Evolutionary conservation across 1,140 invertebrate genomes (phyloP).

Genomic region (Papilio machaon): DNA sequence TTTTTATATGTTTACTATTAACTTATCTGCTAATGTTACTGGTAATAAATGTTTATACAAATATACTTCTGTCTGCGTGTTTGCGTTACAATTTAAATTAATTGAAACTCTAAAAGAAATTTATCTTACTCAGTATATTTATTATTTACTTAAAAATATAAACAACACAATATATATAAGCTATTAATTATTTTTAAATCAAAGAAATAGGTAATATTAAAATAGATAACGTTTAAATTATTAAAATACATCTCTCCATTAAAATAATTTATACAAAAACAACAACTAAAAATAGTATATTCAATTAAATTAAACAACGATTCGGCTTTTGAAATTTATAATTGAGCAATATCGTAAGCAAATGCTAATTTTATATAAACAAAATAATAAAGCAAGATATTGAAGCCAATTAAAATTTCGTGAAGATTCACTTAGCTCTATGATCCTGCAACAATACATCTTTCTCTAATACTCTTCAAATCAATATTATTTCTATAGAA

Average conservation of each 20-base stretch:
- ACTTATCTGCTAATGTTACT: neutral
- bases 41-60: too few species aligned
- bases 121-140: too few species aligned
- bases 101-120: too few species aligned
- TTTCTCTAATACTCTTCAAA: slow-evolving; percentile 9
- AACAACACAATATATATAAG: too few species aligned
- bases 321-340: slow-evolving; percentile 7
- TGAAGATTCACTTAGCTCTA: slow-evolving; percentile 5
- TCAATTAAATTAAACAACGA: slow-evolving; percentile 1
- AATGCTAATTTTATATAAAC: slow-evolving; percentile 32
- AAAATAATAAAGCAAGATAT: slow-evolving; percentile 7
- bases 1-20: neutral
- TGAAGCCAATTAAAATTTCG: slow-evolving; percentile 32
- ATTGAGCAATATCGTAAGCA: slow-evolving; percentile 7
- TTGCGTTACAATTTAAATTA: too few species aligned
- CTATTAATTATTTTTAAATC: too few species aligned
- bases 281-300: neutral
- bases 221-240: neutral
- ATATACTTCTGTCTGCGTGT: too few species aligned
- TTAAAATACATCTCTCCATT: neutral
- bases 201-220: too few species aligned
- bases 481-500: slow-evolving; percentile 18
- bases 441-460: slow-evolving; percentile 2
- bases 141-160: too few species aligned
- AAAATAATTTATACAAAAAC: neutral